Base-by-base conservation (phyloP, 2,113 vertebrate species). In the Tringa solitaria region DNA sequence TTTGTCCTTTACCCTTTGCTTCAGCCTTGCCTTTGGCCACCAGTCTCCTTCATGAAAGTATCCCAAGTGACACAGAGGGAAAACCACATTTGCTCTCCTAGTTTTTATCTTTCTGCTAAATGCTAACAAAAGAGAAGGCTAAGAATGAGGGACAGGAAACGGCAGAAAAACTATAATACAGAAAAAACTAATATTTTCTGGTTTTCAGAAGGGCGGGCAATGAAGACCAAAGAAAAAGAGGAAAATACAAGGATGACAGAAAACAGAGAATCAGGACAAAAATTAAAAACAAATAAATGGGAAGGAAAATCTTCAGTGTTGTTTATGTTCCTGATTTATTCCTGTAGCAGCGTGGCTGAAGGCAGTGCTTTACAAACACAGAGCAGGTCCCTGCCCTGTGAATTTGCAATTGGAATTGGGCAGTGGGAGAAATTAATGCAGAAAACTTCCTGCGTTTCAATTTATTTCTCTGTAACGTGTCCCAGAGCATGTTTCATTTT, bases 21-120 rank as follows among this genome's bases (percentile, higher is more conserved):
- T 91, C 53, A 35, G 3, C 57, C 35, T 79, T 68, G 32, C 33
- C 56, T 84, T 87, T 79, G 50, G 45, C 35, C n/a, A 54, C 48
- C 59, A 16, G 6, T 73, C 10, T 79, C 45, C 43, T 75, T 75
- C 45, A 12, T 39, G 30, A 82, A 92, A 67, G 81, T 60, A 68
- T 14, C 30, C 61, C 3, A 0, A 65, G n/a, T 51, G 35, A n/a
- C 3, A 3, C 0, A 6, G 37, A 63, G 18, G 27, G 61, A 41
- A 63, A 28, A 63, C 41, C 27, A 41, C 12, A 9, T 41, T 30
- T 64, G 8, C 27, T 64, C 21, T 41, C 37, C 61, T 41, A 30
- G 20, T 77, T 95, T 81, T 61, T 60, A 14, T 46, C 22, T 75
- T 81, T 59, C 48, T 89, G 30, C 33, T 95, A 45, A 81, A 39